Percentiles rank a stretch among this genome's conserved stretches.
These are phyloP conservation scores for Stichodactyla mertensii DNA, from an alignment of 64 coral and sea anemone genomes.

Conservation along the genomic window DNA sequence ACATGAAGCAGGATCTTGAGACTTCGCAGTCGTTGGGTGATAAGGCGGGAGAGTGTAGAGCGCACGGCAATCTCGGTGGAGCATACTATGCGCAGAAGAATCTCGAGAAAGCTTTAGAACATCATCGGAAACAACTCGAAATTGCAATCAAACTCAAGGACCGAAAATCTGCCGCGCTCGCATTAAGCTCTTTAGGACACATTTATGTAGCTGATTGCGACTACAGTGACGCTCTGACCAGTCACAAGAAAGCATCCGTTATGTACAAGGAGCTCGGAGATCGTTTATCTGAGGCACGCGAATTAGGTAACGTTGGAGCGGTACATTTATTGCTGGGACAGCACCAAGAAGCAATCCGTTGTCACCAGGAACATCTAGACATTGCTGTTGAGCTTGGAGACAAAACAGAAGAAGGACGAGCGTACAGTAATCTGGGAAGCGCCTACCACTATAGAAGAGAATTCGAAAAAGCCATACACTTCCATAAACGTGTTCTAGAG, in stretches of 20 bases:
- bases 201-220: slow-evolving; percentile 69
- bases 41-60: slow-evolving; percentile 81
- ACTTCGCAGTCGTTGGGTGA: slow-evolving; percentile 78
- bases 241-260: slow-evolving; percentile 68
- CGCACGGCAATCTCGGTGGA: slow-evolving; percentile 80
- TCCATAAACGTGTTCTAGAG: slow-evolving; percentile 64
- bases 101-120: slow-evolving; percentile 76
- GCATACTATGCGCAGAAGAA: slow-evolving; percentile 78
- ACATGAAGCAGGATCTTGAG: slow-evolving; percentile 91
- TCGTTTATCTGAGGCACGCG: slow-evolving; percentile 71
- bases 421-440: slow-evolving; percentile 91
- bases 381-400: slow-evolving; percentile 75
- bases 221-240: slow-evolving; percentile 69
- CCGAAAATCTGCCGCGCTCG: slow-evolving; percentile 57
- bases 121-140: slow-evolving; percentile 68
- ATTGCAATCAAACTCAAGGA: slow-evolving; percentile 83
- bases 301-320: slow-evolving; percentile 84
- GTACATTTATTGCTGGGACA: slow-evolving; percentile 74
- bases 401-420: slow-evolving; percentile 68
- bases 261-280: slow-evolving; percentile 83
- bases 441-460: slow-evolving; percentile 87
- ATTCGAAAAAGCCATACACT: slow-evolving; percentile 77
- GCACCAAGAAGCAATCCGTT: slow-evolving; percentile 67
- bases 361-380: slow-evolving; percentile 79
- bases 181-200: slow-evolving; percentile 79